Evolutionary conservation across 2,888 invertebrate genomes (phyloP), one percentile per base, ranked within the genome.

Genomic region (Imbricaverruca yamaguchii): DNA sequence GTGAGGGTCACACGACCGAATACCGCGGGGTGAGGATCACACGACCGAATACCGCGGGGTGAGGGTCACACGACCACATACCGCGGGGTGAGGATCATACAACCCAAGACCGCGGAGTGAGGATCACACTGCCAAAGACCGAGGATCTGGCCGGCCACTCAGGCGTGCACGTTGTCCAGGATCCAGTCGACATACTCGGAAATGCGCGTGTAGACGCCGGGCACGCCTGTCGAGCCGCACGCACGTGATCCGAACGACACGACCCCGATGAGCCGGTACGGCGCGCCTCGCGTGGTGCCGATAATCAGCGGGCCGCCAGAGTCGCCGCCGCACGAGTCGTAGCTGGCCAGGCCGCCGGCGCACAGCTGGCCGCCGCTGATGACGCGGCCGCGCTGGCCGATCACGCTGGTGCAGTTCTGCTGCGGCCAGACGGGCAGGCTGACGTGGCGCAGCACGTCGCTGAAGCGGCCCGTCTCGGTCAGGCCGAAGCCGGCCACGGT

Each of bases 401-500:
- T 69, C 4, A 56, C 67, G 10, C 77, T 80, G 21, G 82, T 77
- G 55, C 83, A 83, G 23, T 55, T 55, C 12, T 80, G 80, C 61
- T 65, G 80, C 23, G n/a, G 61, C 39, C 81, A 74, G 56, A 81
- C 80, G 21, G 83, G 82, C 8, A 82, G 9, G 7, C 18, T 13
- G 7, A 83, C 83, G 57, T 59, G 25, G 65, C 81, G 80, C 53
- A 82, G 80, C 53, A 82, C 56, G 57, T 82, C 82, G 6, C 82
- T 82, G 77, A 80, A 55, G 13, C 77, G 56, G 21, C 82, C 81
- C 39, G 53, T 65, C 77, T 82, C 82, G 15, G 83, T 83, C 61
- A 63, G 78, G n/a, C 83, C 83, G 80, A 80, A 83, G 55, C 83
- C 83, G 9, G 81, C 69, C 21, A 82, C 82, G 53, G 80, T 80